A percentile compares a stretch with the other conserved stretches of the same genome.
These are phyloP conservation scores for Zophobas atratus DNA, from an alignment of 1,140 invertebrate genomes.

Conservation along the genomic window DNA sequence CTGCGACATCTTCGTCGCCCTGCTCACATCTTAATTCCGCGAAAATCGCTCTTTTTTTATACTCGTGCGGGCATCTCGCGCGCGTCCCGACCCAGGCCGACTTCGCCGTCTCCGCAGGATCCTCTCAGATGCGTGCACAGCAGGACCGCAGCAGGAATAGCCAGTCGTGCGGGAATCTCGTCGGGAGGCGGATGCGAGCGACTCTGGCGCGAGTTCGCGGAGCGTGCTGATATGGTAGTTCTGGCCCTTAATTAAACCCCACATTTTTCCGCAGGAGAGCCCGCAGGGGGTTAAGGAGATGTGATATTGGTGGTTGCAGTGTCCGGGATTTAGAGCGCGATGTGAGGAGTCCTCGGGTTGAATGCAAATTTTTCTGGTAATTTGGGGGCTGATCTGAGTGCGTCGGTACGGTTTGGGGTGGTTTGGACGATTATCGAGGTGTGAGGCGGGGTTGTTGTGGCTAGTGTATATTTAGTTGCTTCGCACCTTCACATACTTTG, in stretches of 20 bases:
- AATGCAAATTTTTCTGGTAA: constrained; percentile 1
- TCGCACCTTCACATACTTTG: constrained; percentile 46
- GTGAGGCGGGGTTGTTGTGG: background rate
- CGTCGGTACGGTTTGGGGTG: background rate
- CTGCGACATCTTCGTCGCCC: no score
- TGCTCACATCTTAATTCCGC: no score
- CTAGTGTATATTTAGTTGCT: constrained; percentile 35
- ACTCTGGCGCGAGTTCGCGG: constrained; percentile 1
- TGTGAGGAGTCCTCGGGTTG: no score
- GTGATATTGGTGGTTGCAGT: constrained; percentile 3
- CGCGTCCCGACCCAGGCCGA: constrained; percentile 16
- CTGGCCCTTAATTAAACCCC: constrained; percentile 20
- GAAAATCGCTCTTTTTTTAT: background rate
- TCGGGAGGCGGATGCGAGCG: background rate
- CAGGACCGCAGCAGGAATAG: constrained; percentile 29
- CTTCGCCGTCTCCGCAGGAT: constrained; percentile 29
- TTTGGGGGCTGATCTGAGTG: background rate
- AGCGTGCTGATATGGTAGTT: background rate
- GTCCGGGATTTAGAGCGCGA: background rate
- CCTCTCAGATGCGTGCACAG: constrained; percentile 38
- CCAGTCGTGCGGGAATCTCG: constrained; percentile 31
- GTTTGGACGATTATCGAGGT: constrained; percentile 5
- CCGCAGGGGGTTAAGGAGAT: background rate
- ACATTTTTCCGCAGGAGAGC: background rate
- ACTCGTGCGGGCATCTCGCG: background rate